phyloP scores from a whole-genome alignment of 1,140 invertebrate genomes.

The Temnothorax nylanderi region DNA sequence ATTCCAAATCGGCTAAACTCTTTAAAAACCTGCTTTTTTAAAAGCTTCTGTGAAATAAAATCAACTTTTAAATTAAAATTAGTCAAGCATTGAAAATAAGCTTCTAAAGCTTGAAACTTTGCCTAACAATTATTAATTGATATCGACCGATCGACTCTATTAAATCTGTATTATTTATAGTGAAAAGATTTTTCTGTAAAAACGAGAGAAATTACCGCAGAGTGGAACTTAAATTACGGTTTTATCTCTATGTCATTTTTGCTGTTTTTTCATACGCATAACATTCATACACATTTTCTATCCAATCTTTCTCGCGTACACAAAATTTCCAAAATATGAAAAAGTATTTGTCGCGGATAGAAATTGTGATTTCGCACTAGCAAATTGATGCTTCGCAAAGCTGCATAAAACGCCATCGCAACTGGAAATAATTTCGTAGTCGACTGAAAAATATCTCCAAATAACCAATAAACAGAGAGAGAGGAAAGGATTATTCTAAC shows the following conservation, averaged over 20 bases:
- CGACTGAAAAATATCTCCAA: not conserved
- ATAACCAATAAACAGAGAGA: not conserved
- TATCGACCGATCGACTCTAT: too few relatives aligned
- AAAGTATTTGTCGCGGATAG: not conserved
- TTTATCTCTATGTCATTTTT: not conserved
- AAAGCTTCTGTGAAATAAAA: too few relatives aligned
- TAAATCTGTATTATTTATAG: too few relatives aligned
- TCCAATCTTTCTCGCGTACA: not conserved
- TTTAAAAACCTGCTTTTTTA: too few relatives aligned
- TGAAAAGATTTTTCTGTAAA: too few relatives aligned
- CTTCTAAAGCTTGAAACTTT: not conserved
- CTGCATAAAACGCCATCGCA: not conserved
- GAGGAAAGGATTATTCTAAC: too few relatives aligned
- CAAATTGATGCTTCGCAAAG: too few relatives aligned
- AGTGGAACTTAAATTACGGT: not conserved
- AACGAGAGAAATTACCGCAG: too few relatives aligned
- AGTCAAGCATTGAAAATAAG: too few relatives aligned
- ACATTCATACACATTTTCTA: not conserved
- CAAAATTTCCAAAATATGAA: constrained; percentile 37
- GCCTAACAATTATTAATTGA: too few relatives aligned
- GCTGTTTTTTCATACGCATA: not conserved
- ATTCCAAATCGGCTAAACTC: too few relatives aligned
- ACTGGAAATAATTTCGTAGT: not conserved
- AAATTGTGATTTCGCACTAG: not conserved
- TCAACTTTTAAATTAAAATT: too few relatives aligned